These are phyloP conservation scores for Emydoidea blandingii DNA, from an alignment of 2,797 vertebrate genomes.

Conservation along the genomic window DNA sequence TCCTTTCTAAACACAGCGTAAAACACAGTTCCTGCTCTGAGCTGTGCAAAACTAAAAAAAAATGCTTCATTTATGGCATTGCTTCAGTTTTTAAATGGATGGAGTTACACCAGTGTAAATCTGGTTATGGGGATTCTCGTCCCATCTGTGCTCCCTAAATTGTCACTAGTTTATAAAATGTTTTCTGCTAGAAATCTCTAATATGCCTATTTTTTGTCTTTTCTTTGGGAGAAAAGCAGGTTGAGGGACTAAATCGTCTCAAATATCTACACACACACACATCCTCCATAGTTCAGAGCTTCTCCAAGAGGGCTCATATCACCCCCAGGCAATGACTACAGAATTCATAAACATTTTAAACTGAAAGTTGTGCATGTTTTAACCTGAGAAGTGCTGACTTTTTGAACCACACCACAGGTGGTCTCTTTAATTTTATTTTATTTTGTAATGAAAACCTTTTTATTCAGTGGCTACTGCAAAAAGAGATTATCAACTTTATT, in stretches of 20 bases:
- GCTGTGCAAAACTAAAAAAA: constrained; percentile 10
- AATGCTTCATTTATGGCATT: neutral
- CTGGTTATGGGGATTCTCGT: neutral
- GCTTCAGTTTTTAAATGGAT: constrained; percentile 1
- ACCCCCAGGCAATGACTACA: neutral
- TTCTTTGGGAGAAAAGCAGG: neutral
- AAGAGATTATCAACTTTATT: neutral
- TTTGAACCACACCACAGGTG: neutral
- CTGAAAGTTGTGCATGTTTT: neutral
- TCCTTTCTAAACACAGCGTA: constrained; percentile 26
- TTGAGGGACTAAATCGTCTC: neutral
- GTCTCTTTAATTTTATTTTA: neutral
- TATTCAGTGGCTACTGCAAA: neutral
- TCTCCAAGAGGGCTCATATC: neutral
- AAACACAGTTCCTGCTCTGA: neutral
- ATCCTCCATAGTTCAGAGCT: neutral
- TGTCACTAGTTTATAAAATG: neutral
- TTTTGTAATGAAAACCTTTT: neutral
- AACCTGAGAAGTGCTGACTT: neutral
- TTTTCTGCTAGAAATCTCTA: neutral
- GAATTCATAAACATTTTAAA: neutral
- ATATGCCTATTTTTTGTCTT: neutral
- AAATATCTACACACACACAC: neutral
- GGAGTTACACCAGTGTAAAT: neutral
- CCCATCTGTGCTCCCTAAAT: neutral